phyloP scores from a whole-genome alignment of 2,888 invertebrate genomes.

The Agrochola lota region DNA sequence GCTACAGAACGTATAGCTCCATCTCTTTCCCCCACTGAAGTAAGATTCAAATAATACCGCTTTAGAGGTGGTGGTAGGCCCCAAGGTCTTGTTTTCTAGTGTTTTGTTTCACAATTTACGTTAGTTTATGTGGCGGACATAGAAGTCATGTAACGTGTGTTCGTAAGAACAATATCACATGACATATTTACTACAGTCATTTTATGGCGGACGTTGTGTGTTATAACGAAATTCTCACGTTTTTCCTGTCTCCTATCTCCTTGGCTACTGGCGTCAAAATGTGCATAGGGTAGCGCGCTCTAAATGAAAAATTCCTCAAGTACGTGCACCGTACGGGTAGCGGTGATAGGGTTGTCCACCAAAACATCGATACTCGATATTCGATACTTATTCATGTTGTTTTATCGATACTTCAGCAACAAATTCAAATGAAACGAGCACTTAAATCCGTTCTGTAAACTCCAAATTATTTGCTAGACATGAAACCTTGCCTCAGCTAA shows the following conservation, averaged over 20 bases:
- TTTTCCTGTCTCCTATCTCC: conserved; percentile 46
- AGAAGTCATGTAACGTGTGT: neutral
- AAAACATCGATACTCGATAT: conserved; percentile 49
- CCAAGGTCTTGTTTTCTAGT: neutral
- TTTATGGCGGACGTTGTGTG: conserved; percentile 36
- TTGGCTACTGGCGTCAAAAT: conserved; percentile 59
- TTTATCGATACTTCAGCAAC: conserved; percentile 26
- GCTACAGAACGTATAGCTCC: too few relatives aligned
- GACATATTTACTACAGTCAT: conserved; percentile 27
- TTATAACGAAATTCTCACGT: conserved; percentile 56
- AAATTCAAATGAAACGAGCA: conserved; percentile 19
- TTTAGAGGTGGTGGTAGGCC: too few relatives aligned
- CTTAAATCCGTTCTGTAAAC: conserved; percentile 20
- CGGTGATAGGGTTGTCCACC: conserved; percentile 66
- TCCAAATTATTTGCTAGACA: conserved; percentile 19
- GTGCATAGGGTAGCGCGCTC: conserved; percentile 75
- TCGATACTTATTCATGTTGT: neutral
- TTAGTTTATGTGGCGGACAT: neutral
- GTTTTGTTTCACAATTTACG: neutral
- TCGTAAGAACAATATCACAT: neutral
- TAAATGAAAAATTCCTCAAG: conserved; percentile 86
- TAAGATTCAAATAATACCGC: too few relatives aligned
- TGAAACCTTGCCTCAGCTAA: conserved; percentile 19
- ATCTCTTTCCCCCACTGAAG: too few relatives aligned
- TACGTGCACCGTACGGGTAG: conserved; percentile 70